These are phyloP conservation scores for Eublepharis macularius DNA, from an alignment of 2,113 vertebrate genomes.

Conservation along the genomic window DNA sequence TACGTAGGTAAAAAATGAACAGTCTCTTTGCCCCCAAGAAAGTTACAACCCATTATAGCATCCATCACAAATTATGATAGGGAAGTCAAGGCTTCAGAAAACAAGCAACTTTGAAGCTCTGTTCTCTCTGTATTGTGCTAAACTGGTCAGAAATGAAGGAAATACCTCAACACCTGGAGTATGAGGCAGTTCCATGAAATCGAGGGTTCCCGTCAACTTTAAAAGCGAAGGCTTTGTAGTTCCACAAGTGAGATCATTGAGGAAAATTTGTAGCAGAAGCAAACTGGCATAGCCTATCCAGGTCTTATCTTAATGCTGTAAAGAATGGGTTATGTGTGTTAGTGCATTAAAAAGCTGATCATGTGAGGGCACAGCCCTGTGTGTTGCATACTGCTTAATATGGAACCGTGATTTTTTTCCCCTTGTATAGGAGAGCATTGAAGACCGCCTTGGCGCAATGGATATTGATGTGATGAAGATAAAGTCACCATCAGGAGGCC, in stretches of 20 bases:
- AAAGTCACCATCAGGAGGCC: constrained; percentile 68
- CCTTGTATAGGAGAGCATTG: constrained; percentile 84
- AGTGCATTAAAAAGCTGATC: neutral
- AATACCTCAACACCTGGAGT: neutral
- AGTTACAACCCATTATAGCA: too few relatives aligned
- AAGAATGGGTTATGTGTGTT: neutral
- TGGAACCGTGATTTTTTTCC: neutral
- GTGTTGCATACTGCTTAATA: neutral
- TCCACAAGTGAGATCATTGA: neutral
- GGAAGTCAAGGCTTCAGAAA: neutral
- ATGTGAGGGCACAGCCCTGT: neutral
- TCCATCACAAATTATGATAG: neutral
- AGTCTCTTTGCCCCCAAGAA: too few relatives aligned
- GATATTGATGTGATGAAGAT: constrained; percentile 80
- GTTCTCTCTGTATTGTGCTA: neutral
- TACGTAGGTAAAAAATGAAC: too few relatives aligned
- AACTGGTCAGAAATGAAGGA: neutral
- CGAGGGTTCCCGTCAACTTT: neutral
- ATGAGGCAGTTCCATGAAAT: neutral
- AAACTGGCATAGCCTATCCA: neutral
- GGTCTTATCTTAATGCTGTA: neutral
- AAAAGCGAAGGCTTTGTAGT: neutral
- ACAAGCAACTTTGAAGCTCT: neutral
- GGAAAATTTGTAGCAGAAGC: neutral
- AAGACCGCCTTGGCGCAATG: constrained; percentile 88